Percentiles rank a stretch among this genome's conserved stretches.
Evolutionary conservation across 2,113 vertebrate species (phyloP).

Genomic region (Boulengeromyrus knoepffleri): DNA sequence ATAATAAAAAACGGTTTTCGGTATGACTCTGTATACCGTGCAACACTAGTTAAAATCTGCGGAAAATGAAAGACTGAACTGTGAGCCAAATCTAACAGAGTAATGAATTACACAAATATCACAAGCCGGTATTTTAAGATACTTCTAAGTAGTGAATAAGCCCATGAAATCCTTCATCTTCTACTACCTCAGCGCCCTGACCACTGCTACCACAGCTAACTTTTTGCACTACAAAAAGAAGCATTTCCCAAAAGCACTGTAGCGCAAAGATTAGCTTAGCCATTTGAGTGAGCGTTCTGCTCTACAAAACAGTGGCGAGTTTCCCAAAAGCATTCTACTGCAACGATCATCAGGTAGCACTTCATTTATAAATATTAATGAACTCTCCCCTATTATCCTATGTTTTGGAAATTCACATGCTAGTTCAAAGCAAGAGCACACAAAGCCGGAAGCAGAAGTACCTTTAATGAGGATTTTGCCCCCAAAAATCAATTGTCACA

Average conservation of each 20-base stretch:
- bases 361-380: background rate
- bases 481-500: background rate
- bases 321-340: background rate
- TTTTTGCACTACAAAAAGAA: background rate
- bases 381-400: background rate
- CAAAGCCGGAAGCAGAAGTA: background rate
- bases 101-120: no score
- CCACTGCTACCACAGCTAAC: background rate
- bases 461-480: background rate
- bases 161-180: background rate
- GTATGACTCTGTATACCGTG: no score
- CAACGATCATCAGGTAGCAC: background rate
- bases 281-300: background rate
- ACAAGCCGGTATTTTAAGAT: background rate
- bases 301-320: background rate
- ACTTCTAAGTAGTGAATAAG: background rate
- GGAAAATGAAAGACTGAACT: no score
- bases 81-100: no score
- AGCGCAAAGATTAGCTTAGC: background rate
- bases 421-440: background rate
- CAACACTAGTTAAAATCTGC: no score
- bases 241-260: background rate
- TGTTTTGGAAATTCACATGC: background rate
- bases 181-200: background rate
- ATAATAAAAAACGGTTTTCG: no score